Conservation (phyloP, 2,888 invertebrate genomes). For the Lepidochrysops patricia region DNA sequence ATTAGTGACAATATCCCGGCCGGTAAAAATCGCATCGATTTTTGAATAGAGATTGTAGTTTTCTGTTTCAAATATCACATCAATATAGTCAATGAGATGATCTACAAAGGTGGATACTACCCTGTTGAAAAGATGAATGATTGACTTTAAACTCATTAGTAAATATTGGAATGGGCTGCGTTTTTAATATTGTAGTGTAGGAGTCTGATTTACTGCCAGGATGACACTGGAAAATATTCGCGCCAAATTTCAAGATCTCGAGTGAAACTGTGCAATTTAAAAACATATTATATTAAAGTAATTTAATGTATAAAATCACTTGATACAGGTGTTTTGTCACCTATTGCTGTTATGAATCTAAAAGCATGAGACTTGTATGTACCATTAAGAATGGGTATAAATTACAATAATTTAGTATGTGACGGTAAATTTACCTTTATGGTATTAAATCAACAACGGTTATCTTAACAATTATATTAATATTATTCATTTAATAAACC, state of each 20-base stretch:
- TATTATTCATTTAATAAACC: not conserved
- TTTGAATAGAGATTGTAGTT: too few relatives aligned
- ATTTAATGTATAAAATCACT: too few relatives aligned
- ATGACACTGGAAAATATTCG: not conserved
- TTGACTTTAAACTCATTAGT: too few relatives aligned
- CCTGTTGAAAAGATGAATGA: too few relatives aligned
- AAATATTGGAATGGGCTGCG: not conserved
- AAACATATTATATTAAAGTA: too few relatives aligned
- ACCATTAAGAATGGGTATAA: not conserved
- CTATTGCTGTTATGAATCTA: too few relatives aligned
- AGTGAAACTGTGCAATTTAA: not conserved
- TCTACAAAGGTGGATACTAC: too few relatives aligned
- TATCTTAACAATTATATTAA: not conserved
- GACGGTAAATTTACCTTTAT: too few relatives aligned
- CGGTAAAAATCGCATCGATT: too few relatives aligned
- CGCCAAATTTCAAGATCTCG: not conserved
- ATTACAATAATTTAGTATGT: not conserved
- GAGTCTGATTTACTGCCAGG: not conserved
- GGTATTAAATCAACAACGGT: not conserved
- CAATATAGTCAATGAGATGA: too few relatives aligned
- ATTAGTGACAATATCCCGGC: not conserved
- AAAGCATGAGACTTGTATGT: not conserved
- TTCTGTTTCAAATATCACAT: too few relatives aligned
- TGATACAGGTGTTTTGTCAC: too few relatives aligned
- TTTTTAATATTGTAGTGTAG: not conserved